phyloP scores from a whole-genome alignment of 2,888 invertebrate genomes.

The Zele albiditarsus region DNA sequence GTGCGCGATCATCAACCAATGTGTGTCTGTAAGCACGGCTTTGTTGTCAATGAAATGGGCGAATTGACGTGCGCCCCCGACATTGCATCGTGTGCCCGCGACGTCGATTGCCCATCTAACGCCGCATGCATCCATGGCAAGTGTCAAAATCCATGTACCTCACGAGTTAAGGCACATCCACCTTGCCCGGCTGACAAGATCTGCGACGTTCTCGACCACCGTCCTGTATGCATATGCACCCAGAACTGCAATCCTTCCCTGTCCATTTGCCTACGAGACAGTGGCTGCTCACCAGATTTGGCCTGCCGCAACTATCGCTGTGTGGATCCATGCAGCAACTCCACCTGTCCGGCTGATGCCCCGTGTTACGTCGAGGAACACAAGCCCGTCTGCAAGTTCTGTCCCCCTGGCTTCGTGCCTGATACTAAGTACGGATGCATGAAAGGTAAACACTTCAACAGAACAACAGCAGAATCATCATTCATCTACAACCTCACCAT shows the following conservation, averaged over 20 bases:
- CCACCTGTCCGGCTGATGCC: constrained; percentile 87
- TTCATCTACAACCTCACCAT: constrained; percentile 26
- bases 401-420: constrained; percentile 93
- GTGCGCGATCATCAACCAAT: constrained; percentile 88
- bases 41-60: constrained; percentile 89
- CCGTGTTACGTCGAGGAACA: constrained; percentile 96
- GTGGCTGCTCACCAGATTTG: constrained; percentile 88
- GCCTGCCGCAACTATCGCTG: constrained; percentile 93
- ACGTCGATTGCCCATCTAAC: constrained; percentile 89
- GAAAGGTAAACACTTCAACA: constrained; percentile 86
- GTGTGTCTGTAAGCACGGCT: constrained; percentile 92
- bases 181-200: constrained; percentile 86
- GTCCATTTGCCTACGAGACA: constrained; percentile 91
- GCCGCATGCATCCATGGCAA: constrained; percentile 87
- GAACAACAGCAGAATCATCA: constrained; percentile 34
- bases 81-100: constrained; percentile 84
- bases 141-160: constrained; percentile 90
- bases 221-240: constrained; percentile 89
- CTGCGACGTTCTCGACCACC: constrained; percentile 91
- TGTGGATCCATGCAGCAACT: constrained; percentile 90
- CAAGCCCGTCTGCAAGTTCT: constrained; percentile 96
- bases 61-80: constrained; percentile 91
- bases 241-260: constrained; percentile 89
- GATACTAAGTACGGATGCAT: constrained; percentile 95
- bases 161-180: constrained; percentile 75